Base-by-base conservation (phyloP, 92 coral and sea anemone species). In the Epizoanthus stellaris region DNA sequence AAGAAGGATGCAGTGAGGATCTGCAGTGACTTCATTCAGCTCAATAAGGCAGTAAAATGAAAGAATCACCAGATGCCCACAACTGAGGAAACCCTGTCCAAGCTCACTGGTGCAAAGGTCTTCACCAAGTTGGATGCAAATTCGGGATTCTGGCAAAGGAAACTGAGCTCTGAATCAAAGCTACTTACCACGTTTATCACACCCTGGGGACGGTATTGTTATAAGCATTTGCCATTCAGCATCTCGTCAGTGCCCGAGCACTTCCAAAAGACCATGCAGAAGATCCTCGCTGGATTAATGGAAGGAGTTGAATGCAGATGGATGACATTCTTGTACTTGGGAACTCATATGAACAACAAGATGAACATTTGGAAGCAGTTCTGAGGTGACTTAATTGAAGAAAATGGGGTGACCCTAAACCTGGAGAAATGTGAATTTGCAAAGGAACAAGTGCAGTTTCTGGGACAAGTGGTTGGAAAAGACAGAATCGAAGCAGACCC, bases 401-500 rank as follows among this genome's bases (percentile, higher is more conserved):
- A 81, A 84, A 87, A 87, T 8, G 68, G 85, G 1, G 87, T 84
- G 8, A 91, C 89, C 8, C 80, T 88, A 10, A 85, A 91, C 82
- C 70, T 65, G 43, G 91, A 84, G 75, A 90, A 93, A 72, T n/a
- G n/a, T 90, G 72, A 90, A 69, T 90, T 90, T 79, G 80, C 85
- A 21, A 49, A 86, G 52, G 87, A 70, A 6, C 63, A 82, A 47
- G 93, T 91, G 11, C 75, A 86, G 77, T 93, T 88, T 86, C 93
- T 93, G 64, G 93, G 94, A 67, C 92, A 93, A 43, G 80, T 93
- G 52, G 87, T 93, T 3, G 97, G 97, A 47, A 91, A 86, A 66
- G 81, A 93, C 30, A 93, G 94, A 34, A 88, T 88, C 34, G 73
- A 85, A 67, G 87, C 85, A 60, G 92, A 91, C 63, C 89, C 90